phyloP scores from a whole-genome alignment of 2,113 vertebrate genomes.

The Antechinus stuartii region DNA sequence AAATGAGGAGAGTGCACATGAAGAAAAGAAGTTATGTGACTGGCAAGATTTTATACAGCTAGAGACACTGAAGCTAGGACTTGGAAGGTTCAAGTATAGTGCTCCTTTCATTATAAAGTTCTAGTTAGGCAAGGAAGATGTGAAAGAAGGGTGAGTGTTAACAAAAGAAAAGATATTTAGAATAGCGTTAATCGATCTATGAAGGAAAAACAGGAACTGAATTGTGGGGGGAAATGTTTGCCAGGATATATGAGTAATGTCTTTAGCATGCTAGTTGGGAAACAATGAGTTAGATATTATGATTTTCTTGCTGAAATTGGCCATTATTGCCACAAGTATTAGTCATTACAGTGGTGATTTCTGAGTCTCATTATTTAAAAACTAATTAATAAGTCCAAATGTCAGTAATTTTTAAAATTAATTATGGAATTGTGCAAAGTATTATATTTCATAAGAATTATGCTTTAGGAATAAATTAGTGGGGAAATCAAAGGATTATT shows the following conservation, averaged over 20 bases:
- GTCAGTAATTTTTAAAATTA: background rate
- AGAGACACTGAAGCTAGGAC: background rate
- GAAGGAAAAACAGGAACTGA: background rate
- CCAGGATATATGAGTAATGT: background rate
- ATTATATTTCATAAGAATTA: background rate
- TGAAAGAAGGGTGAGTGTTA: background rate
- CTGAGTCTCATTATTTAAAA: background rate
- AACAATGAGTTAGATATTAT: background rate
- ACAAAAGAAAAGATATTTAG: background rate
- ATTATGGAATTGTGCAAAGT: background rate
- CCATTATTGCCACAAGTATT: background rate
- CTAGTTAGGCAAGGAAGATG: background rate
- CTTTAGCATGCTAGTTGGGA: background rate
- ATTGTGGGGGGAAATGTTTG: background rate
- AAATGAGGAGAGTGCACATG: background rate
- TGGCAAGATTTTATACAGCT: background rate
- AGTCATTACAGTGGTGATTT: background rate
- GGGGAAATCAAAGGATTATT: background rate
- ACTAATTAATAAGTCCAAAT: background rate
- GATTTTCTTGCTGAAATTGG: background rate
- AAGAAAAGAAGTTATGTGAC: background rate
- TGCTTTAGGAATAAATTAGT: background rate
- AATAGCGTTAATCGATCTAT: background rate
- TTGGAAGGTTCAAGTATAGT: background rate
- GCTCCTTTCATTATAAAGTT: background rate